phyloP scores from a whole-genome alignment of 2,888 invertebrate species.

The Drosophila eohydei region DNA sequence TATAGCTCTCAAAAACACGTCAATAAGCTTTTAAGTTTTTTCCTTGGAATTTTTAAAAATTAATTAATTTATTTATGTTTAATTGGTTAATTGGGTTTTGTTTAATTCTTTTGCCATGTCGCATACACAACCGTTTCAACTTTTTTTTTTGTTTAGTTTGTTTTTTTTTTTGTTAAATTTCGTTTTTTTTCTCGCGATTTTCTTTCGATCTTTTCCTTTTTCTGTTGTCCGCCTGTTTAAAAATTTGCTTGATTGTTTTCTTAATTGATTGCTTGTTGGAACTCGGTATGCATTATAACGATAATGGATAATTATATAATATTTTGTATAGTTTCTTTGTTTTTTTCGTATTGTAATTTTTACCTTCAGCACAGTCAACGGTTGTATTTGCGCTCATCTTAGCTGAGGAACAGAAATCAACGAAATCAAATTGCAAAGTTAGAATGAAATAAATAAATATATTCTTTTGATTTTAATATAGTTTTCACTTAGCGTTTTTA shows the following conservation, averaged over 20 bases:
- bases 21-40: constrained; percentile 23
- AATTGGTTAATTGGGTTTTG: constrained; percentile 25
- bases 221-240: constrained; percentile 36
- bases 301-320: constrained; percentile 31
- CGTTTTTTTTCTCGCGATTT: constrained; percentile 7
- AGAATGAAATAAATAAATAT: constrained; percentile 18
- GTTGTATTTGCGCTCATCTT: constrained; percentile 41
- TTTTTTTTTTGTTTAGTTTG: constrained; percentile 10
- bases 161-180: constrained; percentile 14
- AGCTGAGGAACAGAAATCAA: constrained; percentile 14
- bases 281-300: constrained; percentile 51
- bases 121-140: constrained; percentile 70
- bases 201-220: not conserved
- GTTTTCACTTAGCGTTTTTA: constrained; percentile 48
- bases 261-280: constrained; percentile 75
- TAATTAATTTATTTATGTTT: constrained; percentile 12
- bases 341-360: constrained; percentile 14
- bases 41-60: constrained; percentile 16
- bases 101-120: constrained; percentile 31
- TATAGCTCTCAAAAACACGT: constrained; percentile 10
- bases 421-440: constrained; percentile 14
- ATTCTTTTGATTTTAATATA: constrained; percentile 27
- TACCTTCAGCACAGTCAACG: constrained; percentile 48
- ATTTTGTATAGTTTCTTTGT: constrained; percentile 4
- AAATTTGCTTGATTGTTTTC: constrained; percentile 75